These are phyloP conservation scores for Characodon lateralis DNA, from an alignment of 2,797 vertebrate species.

Conservation along the genomic window DNA sequence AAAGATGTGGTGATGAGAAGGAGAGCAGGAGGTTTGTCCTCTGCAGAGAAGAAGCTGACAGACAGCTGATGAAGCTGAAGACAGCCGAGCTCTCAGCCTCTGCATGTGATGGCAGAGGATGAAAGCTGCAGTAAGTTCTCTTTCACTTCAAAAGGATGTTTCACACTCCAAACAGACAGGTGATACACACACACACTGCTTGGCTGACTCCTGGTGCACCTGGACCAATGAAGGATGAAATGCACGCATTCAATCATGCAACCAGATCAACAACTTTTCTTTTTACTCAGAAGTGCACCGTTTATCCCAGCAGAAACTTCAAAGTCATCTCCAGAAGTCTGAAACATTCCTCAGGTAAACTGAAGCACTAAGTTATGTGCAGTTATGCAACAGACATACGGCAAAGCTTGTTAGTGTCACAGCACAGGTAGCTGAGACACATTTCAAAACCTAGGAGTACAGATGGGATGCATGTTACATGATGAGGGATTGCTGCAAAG, in stretches of 20 bases:
- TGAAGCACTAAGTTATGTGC: not conserved
- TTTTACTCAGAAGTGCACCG: slow-evolving; percentile 5
- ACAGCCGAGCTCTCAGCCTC: not conserved
- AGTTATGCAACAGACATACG: slow-evolving; percentile 9
- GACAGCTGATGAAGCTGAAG: not conserved
- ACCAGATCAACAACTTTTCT: slow-evolving; percentile 22
- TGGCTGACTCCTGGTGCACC: slow-evolving; percentile 34
- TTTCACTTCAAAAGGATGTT: slow-evolving; percentile 26
- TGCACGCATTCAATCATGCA: slow-evolving; percentile 6
- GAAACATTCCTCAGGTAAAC: not conserved
- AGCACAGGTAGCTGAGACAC: no score
- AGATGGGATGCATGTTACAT: no score
- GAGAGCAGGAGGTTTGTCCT: slow-evolving; percentile 2
- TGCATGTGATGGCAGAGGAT: slow-evolving; percentile 3
- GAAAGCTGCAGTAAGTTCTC: slow-evolving; percentile 28
- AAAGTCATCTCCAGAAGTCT: not conserved
- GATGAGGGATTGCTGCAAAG: no score
- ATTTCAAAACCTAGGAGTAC: no score
- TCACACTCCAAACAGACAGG: slow-evolving; percentile 3
- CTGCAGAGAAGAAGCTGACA: slow-evolving; percentile 20
- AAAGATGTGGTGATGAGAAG: slow-evolving; percentile 14
- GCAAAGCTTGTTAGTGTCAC: not conserved
- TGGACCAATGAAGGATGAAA: slow-evolving; percentile 48
- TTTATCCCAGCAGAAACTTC: not conserved
- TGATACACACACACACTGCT: not conserved